phyloP scores from a whole-genome alignment of 2,797 vertebrate genomes.

The Apogon talboti region DNA sequence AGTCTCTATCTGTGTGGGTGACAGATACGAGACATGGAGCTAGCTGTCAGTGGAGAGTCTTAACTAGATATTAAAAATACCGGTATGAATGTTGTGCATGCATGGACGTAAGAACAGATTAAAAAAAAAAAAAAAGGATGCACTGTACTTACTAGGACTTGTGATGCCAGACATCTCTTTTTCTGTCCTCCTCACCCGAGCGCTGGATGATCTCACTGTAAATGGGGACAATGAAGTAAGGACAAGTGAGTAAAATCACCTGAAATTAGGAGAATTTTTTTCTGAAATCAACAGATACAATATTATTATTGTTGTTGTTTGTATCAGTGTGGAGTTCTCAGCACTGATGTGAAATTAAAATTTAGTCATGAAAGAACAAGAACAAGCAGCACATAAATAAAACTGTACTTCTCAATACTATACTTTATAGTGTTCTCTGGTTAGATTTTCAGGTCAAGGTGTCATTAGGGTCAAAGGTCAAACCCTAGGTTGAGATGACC shows the following conservation, averaged over 20 bases:
- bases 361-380: no score
- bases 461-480: no score
- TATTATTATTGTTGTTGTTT: no score
- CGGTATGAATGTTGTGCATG: neutral
- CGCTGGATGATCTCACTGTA: constrained; percentile 70
- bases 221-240: constrained; percentile 17
- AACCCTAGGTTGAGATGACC: no score
- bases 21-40: neutral
- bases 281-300: neutral
- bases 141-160: constrained; percentile 74
- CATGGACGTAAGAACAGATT: neutral
- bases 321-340: no score
- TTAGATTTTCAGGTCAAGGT: no score
- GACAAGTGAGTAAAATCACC: constrained; percentile 9
- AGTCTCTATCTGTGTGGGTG: neutral
- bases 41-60: neutral
- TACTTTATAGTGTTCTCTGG: no score
- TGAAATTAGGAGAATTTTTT: neutral
- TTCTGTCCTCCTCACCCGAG: constrained; percentile 70
- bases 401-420: no score
- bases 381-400: no score
- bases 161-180: constrained; percentile 67
- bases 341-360: no score
- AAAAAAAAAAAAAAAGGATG: neutral
- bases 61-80: neutral